Percentiles rank a stretch among this genome's conserved stretches.
phyloP scores from a whole-genome alignment of 2,888 invertebrate species.

The Quadriops clusia region DNA sequence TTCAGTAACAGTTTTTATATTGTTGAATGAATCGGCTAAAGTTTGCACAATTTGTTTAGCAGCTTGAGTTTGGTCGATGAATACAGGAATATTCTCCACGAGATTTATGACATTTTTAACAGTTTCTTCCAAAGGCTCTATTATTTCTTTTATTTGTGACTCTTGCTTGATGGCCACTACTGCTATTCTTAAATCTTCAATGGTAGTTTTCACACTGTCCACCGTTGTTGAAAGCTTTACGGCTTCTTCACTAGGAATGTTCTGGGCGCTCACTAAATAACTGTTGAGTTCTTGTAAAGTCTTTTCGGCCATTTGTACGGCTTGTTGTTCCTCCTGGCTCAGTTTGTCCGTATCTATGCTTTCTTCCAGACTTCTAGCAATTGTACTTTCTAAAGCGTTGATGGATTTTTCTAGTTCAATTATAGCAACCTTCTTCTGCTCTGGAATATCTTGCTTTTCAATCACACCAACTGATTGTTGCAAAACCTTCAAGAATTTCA shows the following conservation, averaged over 20 bases:
- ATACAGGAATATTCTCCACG: slow-evolving; percentile 27
- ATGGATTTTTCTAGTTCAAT: slow-evolving; percentile 29
- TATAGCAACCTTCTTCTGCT: slow-evolving; percentile 23
- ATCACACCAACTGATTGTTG: slow-evolving; percentile 23
- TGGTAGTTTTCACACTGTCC: slow-evolving; percentile 26
- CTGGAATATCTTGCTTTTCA: slow-evolving; percentile 22
- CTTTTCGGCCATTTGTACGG: slow-evolving; percentile 24
- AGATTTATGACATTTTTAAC: slow-evolving; percentile 33
- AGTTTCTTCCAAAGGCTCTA: slow-evolving; percentile 32
- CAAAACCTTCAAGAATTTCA: slow-evolving; percentile 22
- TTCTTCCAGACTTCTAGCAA: slow-evolving; percentile 14
- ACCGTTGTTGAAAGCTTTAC: slow-evolving; percentile 13
- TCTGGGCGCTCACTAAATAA: slow-evolving; percentile 17
- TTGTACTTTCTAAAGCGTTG: slow-evolving; percentile 20
- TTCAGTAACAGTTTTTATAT: no score
- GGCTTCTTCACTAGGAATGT: slow-evolving; percentile 10
- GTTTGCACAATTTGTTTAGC: no score
- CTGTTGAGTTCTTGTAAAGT: slow-evolving; percentile 25
- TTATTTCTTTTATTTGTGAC: slow-evolving; percentile 25
- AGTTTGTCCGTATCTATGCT: slow-evolving; percentile 17
- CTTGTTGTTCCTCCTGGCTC: slow-evolving; percentile 25
- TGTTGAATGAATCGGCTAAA: no score
- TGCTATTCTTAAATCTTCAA: slow-evolving; percentile 29
- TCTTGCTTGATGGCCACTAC: slow-evolving; percentile 28
- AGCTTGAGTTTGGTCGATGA: no score